Evolutionary conservation across 2,113 vertebrate genomes (phyloP), one percentile per base, ranked within the genome.

Genomic region (Pelobates fuscus): DNA sequence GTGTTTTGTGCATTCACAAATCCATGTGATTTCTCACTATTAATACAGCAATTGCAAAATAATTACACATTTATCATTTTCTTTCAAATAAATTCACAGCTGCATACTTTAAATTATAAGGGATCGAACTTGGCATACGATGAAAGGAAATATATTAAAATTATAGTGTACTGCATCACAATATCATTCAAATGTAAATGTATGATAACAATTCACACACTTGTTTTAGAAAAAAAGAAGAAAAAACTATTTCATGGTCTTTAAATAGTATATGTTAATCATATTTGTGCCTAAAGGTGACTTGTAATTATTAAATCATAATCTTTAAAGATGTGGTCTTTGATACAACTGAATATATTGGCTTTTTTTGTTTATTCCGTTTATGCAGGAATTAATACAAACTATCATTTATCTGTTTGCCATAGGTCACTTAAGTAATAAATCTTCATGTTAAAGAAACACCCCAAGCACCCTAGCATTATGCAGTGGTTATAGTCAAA

Each of bases 71-170:
- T 64, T 21, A 64, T 5, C 62, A 32, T 64, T 64, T 64, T 64
- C 37, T 43, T 64, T 64, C 23, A 64, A 14, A 43, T 64, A 64
- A 64, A 64, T 41, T 41, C 62, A 64, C 62, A 64, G 62, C 62
- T 64, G 32, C 37, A 43, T 41, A 37, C 32, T 20, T 23, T 43
- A 32, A 37, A 64, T 64, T 64, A 64, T 37, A 41, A 23, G 62
- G 62, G 30, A 43, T 21, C 41, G 3, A 64, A 64, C 41, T 64
- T 64, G 43, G 8, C 62, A 64, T 64, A 43, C 14, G 20, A 32
- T 43, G 62, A 64, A 43, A 18, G 18, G 18, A 43, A 41, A 41
- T 24, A 43, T 20, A 43, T 7, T 14, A 14, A 49, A 49, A 49
- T 49, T 49, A 18, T 49, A 49, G 44, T 49, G 12, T 49, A 49